Evolutionary conservation across 2,888 invertebrate genomes (phyloP), one percentile per base, ranked within the genome.

Genomic region (Trichopria drosophilae): DNA sequence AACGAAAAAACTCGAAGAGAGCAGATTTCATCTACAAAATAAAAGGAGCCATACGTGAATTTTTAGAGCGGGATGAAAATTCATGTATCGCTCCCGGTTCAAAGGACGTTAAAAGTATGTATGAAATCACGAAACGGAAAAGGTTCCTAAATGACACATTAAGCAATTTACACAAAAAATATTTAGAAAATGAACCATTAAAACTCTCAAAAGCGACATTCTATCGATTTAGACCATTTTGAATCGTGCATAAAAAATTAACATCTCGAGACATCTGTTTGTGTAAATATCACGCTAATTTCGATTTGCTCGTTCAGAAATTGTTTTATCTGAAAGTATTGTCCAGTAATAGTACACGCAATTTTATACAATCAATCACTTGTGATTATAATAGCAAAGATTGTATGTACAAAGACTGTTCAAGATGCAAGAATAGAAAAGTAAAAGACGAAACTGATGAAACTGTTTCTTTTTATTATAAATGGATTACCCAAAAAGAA

Each of bases 281-380:
- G 10, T 46, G 46, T 19, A 46, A 46, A 39, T 6, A 37, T 12
- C 46, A 46, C 19, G 24, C 24, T 3, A 39, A 46, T 39, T 37
- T 46, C 23, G 16, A 13, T 20, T 39, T 31, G 22, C 10, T 46
- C 26, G 10, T 46, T 15, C 16, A 39, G 12, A 46, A 31, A 29
- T 19, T 46, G 7, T 10, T 18, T 3, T 29, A 20, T 31, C 20
- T 9, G 10, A 46, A 39, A 31, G 7, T 46, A 7, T 12, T 39
- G 7, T 28, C 36, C 12, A 22, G 20, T 12, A 22, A 6, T 4
- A 31, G 13, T 31, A 9, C 29, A 3, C 9, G 16, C 3, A 15
- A 22, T 12, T 46, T 31, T 23, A 19, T 46, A 9, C 32, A 46
- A 23, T 22, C 31, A 16, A 12, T 46, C 16, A 31, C 23, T 39